Conservation (phyloP, 2,797 vertebrate genomes). For the Bucorvus abyssinicus region DNA sequence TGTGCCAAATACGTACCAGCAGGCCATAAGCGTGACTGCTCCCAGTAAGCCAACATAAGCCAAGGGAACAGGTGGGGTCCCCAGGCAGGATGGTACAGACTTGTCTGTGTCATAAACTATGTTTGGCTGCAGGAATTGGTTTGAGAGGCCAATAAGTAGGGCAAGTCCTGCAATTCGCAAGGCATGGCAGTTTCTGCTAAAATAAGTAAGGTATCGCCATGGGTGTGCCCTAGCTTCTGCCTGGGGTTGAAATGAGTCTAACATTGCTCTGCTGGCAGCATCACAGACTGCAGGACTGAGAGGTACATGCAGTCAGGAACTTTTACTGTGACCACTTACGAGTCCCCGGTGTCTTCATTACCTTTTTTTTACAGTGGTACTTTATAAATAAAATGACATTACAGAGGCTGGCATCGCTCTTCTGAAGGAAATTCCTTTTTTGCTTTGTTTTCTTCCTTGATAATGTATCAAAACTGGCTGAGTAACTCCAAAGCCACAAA, state of each 20-base stretch:
- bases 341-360: background rate
- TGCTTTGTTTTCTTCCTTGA: background rate
- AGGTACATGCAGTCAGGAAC: background rate
- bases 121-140: background rate
- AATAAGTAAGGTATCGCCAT: background rate
- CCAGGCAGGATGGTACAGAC: background rate
- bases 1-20: rapidly evolving
- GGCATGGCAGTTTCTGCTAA: background rate
- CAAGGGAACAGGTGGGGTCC: rapidly evolving
- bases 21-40: rapidly evolving
- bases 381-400: background rate
- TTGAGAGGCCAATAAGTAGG: background rate
- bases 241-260: background rate
- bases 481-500: background rate
- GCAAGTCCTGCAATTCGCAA: background rate
- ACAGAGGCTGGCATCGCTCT: background rate
- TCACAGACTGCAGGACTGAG: background rate
- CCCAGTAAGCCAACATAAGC: rapidly evolving
- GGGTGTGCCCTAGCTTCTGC: background rate
- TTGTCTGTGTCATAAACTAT: background rate
- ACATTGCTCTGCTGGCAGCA: background rate
- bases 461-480: background rate
- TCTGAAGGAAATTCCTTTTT: background rate
- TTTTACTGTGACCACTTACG: background rate
- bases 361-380: background rate